Conservation (phyloP, 35 echinoderm and acorn worm genomes). For the Holothuria glaberrima region DNA sequence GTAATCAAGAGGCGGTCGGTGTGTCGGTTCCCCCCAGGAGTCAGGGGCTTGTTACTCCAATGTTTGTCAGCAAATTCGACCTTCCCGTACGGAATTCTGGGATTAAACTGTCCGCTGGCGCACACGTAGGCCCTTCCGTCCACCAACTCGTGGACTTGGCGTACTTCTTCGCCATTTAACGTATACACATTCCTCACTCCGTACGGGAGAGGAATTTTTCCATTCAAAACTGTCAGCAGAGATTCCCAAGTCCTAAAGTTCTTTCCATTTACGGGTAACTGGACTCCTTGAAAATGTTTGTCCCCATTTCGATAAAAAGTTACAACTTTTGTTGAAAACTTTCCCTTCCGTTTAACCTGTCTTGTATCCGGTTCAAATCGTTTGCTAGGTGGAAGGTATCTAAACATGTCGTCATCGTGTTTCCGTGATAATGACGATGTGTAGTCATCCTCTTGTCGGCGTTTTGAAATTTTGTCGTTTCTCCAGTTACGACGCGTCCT, state of each 20-base stretch:
- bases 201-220: slow-evolving; percentile 86
- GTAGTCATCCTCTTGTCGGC: slow-evolving; percentile 4
- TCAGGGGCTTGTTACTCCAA: slow-evolving; percentile 76
- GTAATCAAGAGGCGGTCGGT: slow-evolving; percentile 10
- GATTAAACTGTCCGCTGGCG: slow-evolving; percentile 84
- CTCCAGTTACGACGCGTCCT: not conserved
- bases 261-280: slow-evolving; percentile 74
- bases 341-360: slow-evolving; percentile 21
- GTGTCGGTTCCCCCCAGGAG: slow-evolving; percentile 46
- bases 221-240: slow-evolving; percentile 67
- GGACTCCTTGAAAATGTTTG: slow-evolving; percentile 87
- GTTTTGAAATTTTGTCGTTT: not conserved
- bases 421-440: not conserved
- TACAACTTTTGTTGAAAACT: slow-evolving; percentile 83
- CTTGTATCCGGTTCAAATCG: slow-evolving; percentile 34
- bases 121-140: slow-evolving; percentile 95
- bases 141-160: slow-evolving; percentile 64
- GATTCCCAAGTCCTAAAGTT: slow-evolving; percentile 82
- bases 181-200: slow-evolving; percentile 85
- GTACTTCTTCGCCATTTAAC: slow-evolving; percentile 62
- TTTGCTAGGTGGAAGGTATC: slow-evolving; percentile 51
- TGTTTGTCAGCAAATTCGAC: slow-evolving; percentile 61
- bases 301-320: slow-evolving; percentile 96
- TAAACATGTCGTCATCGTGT: slow-evolving; percentile 78
- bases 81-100: slow-evolving; percentile 77